Evolutionary conservation across 2,113 vertebrate genomes (phyloP).

Genomic region (Lophotis ruficrista): DNA sequence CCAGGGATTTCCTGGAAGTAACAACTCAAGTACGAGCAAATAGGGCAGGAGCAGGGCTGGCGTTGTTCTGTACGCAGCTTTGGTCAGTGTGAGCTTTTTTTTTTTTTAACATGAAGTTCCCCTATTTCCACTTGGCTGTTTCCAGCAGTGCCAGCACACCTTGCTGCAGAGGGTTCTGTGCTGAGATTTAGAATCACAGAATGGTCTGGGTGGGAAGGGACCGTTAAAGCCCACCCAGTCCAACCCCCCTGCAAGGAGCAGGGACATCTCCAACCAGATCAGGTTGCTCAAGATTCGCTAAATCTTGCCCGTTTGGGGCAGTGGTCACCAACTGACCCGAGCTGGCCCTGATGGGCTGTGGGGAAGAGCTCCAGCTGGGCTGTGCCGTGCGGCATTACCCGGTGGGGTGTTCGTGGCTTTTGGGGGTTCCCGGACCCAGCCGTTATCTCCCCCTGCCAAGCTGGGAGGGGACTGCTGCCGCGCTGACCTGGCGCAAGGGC

Average conservation of each 20-base stretch:
- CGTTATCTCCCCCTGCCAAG: not conserved
- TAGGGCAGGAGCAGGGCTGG: not conserved
- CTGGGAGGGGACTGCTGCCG: not conserved
- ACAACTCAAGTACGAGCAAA: not conserved
- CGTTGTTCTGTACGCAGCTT: not conserved
- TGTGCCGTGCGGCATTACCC: fast-evolving
- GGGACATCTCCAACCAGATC: too few species aligned
- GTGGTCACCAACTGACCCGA: too few species aligned
- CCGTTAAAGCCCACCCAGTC: too few species aligned
- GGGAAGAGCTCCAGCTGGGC: not conserved
- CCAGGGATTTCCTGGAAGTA: too few species aligned
- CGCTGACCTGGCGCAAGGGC: fast-evolving
- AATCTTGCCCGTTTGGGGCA: not conserved
- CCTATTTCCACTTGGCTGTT: not conserved
- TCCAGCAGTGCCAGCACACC: not conserved
- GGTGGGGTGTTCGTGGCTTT: fast-evolving
- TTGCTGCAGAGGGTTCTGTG: not conserved
- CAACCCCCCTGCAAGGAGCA: too few species aligned
- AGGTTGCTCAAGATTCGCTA: too few species aligned
- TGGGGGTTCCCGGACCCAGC: not conserved
- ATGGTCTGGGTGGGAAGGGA: too few species aligned
- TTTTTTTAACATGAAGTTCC: not conserved
- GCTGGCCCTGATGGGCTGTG: not conserved
- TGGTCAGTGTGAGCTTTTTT: not conserved
- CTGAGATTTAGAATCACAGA: too few species aligned